Percentiles rank a stretch among this genome's conserved stretches.
Conservation (phyloP, 2,113 vertebrate genomes). For the Grus americana region DNA sequence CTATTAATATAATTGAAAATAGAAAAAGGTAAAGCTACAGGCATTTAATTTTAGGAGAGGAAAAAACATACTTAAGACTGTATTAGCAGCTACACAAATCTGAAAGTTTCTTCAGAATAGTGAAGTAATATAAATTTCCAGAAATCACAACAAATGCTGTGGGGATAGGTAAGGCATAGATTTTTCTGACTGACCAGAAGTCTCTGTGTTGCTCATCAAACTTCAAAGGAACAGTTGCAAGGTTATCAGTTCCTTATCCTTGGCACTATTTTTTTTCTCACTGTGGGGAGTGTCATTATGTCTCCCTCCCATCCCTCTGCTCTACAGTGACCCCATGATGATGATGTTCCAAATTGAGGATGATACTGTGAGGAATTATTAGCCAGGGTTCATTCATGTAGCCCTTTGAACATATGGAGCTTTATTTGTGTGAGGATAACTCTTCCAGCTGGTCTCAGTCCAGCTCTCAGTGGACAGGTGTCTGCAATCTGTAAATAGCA, state of each 20-base stretch:
- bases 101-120: background rate
- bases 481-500: background rate
- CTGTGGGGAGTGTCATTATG: background rate
- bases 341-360: background rate
- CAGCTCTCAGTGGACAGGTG: background rate
- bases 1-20: background rate
- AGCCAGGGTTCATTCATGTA: background rate
- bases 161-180: too few relatives aligned
- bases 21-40: background rate
- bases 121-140: background rate
- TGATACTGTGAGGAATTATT: background rate
- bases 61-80: background rate
- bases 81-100: background rate
- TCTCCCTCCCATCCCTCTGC: background rate
- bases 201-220: background rate
- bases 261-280: background rate
- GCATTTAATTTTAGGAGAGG: background rate
- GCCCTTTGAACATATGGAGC: background rate
- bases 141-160: background rate
- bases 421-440: background rate
- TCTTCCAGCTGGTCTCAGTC: background rate
- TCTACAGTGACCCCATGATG: accelerated
- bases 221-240: background rate
- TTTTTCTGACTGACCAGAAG: background rate
- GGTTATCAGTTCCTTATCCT: background rate